phyloP scores from a whole-genome alignment of 2,797 vertebrate genomes.

The Sebastes taczanowskii region DNA sequence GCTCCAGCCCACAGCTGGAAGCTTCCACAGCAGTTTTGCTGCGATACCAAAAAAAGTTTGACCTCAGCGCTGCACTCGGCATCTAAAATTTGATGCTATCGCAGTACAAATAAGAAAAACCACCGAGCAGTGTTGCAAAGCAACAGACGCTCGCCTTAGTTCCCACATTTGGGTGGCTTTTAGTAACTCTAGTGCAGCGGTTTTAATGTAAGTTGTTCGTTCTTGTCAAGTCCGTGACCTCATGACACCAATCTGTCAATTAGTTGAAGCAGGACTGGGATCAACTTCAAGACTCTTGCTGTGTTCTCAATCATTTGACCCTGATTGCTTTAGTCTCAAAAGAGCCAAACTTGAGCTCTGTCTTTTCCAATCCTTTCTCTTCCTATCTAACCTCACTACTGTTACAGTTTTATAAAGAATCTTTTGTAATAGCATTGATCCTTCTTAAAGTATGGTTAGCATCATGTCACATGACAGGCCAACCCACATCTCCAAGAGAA shows the following conservation, averaged over 20 bases:
- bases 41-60: slow-evolving; percentile 11
- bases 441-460: neutral
- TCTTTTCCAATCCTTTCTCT: neutral
- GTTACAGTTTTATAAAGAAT: neutral
- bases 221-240: slow-evolving; percentile 7
- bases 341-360: neutral
- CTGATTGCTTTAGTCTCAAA: neutral
- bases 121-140: neutral
- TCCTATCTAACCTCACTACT: neutral
- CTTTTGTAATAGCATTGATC: neutral
- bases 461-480: neutral
- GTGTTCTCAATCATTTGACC: slow-evolving; percentile 1
- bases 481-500: slow-evolving; percentile 22
- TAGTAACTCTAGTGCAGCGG: neutral
- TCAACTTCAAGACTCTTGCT: slow-evolving; percentile 2
- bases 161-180: slow-evolving; percentile 3
- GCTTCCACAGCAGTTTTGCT: neutral
- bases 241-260: slow-evolving; percentile 4
- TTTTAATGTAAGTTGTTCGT: slow-evolving; percentile 14
- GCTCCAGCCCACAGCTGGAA: slow-evolving; percentile 43
- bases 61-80: neutral
- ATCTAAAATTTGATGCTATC: slow-evolving; percentile 1
- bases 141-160: neutral
- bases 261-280: neutral
- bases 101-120: slow-evolving; percentile 8